phyloP scores from a whole-genome alignment of 2,888 invertebrate genomes.

The Geophilus truncorum region DNA sequence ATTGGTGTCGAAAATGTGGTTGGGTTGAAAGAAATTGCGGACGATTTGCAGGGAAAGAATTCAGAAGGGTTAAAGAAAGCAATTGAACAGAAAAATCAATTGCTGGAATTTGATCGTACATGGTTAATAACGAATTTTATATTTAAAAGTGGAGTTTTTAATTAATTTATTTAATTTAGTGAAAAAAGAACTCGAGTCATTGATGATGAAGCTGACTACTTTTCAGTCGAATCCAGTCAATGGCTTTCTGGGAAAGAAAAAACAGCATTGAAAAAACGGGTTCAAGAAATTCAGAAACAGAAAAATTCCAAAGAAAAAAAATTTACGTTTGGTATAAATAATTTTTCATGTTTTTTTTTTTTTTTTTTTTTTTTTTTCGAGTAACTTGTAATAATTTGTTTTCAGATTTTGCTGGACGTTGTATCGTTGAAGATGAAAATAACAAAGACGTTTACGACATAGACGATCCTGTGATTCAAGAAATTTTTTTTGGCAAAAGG shows the following conservation, averaged over 20 bases:
- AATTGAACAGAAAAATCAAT: conserved; percentile 67
- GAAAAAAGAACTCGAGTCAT: conserved; percentile 68
- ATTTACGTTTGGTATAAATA: conserved; percentile 53
- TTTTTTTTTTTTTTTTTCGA: not conserved
- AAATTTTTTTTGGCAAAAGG: conserved; percentile 44
- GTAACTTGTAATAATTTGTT: not conserved
- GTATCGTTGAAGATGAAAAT: conserved; percentile 52
- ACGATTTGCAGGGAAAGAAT: not conserved
- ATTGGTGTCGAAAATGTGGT: conserved; percentile 37
- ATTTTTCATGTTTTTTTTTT: not conserved
- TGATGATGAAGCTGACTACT: conserved; percentile 94
- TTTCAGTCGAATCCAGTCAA: conserved; percentile 65
- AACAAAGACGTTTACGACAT: conserved; percentile 47
- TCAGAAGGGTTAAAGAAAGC: conserved; percentile 63
- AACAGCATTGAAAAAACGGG: conserved; percentile 60
- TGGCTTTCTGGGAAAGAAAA: conserved; percentile 73
- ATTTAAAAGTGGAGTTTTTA: not conserved
- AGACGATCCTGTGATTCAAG: conserved; percentile 49
- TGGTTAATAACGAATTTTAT: conserved; percentile 53
- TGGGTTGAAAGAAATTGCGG: conserved; percentile 30
- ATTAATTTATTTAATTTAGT: conserved; percentile 51
- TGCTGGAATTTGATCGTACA: conserved; percentile 77
- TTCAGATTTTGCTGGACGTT: conserved; percentile 46
- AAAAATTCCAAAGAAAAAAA: conserved; percentile 65
- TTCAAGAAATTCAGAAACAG: conserved; percentile 62